Evolutionary conservation across 2,888 invertebrate species (phyloP).

Genomic region (Sacculina carcini): DNA sequence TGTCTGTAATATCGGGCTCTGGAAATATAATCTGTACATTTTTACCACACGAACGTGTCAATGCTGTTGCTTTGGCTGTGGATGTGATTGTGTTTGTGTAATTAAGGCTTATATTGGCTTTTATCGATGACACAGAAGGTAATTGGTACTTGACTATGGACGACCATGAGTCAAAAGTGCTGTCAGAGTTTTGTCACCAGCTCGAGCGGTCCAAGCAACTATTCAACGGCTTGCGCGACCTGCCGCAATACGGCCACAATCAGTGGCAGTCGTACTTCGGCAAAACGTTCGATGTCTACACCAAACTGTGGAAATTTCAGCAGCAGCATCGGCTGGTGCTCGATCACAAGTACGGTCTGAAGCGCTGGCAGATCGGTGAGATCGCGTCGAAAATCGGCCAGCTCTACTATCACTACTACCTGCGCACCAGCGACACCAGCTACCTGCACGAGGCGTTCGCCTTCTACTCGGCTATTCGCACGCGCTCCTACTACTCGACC

Average conservation of each 20-base stretch:
- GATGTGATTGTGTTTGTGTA: neutral
- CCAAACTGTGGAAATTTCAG: slow-evolving; percentile 92
- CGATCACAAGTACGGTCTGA: slow-evolving; percentile 76
- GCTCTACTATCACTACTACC: slow-evolving; percentile 89
- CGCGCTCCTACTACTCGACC: slow-evolving; percentile 53
- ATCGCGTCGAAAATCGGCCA: slow-evolving; percentile 96
- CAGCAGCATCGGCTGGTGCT: slow-evolving; percentile 66
- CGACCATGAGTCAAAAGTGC: slow-evolving; percentile 67
- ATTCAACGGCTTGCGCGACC: slow-evolving; percentile 80
- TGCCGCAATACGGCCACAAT: slow-evolving; percentile 88
- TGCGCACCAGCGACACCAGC: slow-evolving; percentile 84
- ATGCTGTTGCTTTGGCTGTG: no score
- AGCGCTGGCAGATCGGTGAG: slow-evolving; percentile 95
- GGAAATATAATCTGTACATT: no score
- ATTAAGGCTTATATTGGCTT: neutral
- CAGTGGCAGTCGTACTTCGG: slow-evolving; percentile 96
- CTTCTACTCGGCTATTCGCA: slow-evolving; percentile 83
- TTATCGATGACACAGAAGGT: neutral
- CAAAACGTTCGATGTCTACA: slow-evolving; percentile 86
- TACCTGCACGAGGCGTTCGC: slow-evolving; percentile 87
- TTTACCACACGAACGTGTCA: neutral
- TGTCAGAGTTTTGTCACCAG: slow-evolving; percentile 82
- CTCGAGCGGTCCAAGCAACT: slow-evolving; percentile 89
- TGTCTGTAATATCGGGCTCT: no score
- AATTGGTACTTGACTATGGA: no score